These are phyloP conservation scores for Bubalus kerabau DNA, from an alignment of 2,113 vertebrate genomes.

Conservation along the genomic window DNA sequence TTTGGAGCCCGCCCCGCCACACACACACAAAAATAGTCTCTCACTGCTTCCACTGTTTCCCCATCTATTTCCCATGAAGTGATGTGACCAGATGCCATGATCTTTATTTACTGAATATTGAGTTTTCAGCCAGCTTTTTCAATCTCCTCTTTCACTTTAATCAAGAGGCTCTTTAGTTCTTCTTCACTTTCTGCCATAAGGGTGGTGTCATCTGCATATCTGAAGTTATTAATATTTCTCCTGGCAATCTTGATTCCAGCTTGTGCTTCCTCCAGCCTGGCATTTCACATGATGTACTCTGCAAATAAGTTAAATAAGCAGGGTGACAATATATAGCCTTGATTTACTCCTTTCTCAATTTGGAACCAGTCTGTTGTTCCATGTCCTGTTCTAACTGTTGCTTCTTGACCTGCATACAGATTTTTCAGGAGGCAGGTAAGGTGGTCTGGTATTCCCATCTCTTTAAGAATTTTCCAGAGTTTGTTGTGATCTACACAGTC, in stretches of 20 bases:
- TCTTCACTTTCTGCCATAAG: neutral
- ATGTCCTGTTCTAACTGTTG: neutral
- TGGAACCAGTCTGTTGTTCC: neutral
- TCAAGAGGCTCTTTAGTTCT: neutral
- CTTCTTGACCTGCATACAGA: neutral
- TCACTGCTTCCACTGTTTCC: neutral
- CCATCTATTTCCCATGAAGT: neutral
- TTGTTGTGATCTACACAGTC: neutral
- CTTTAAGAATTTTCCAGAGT: neutral
- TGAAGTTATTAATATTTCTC: neutral
- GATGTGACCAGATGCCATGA: neutral
- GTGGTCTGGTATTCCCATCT: neutral
- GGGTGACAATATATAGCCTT: neutral
- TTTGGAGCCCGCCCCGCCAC: fast-evolving
- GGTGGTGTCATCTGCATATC: neutral
- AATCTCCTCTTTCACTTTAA: neutral
- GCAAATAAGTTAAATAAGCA: neutral
- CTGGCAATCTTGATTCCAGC: neutral
- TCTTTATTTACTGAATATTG: neutral
- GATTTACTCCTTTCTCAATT: neutral
- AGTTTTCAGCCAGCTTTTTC: neutral
- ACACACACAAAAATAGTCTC: neutral
- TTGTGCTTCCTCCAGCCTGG: neutral
- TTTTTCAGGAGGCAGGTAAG: neutral
- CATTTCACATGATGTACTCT: neutral